Evolutionary conservation across 2,888 invertebrate genomes (phyloP), one percentile per base, ranked within the genome.

Genomic region (Tanypteryx hageni): DNA sequence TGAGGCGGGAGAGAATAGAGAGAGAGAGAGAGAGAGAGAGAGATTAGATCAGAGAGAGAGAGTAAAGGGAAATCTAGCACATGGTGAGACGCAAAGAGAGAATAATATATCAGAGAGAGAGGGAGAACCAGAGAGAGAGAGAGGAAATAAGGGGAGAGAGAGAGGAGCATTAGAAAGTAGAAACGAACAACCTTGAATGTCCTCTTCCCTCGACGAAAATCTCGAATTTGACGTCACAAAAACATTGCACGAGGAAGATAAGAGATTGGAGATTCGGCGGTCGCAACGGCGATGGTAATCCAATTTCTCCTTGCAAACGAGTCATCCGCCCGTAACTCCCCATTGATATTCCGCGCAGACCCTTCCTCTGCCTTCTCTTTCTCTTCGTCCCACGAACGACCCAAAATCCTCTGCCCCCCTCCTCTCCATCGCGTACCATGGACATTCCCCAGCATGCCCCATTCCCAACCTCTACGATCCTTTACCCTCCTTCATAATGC

Each of bases 201-300:
- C 18, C 7, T 44, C n/a, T 83, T 44, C 44, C 44, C 44, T 3
- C 44, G 44, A 44, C 5, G 27, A 18, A 44, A 56, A 82, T 82
- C 57, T 0, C 57, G 83, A 44, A 44, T 64, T 18, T 89, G 89
- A 89, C 89, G 89, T 89, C 89, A 89, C 64, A 64, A 61, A 89
- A 44, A 89, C 89, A 64, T 61, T 61, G 76, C 22, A 27, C 22
- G 10, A 27, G 76, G 27, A 27, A 89, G 44, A 89, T 31, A 44
- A 64, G 31, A 86, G 89, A 89, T 89, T 61, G n/a, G 64, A 89
- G 64, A 89, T 89, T 89, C 89, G 31, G n/a, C 89, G 68, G 89
- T 89, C 58, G 64, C 64, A 44, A 61, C 61, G 64, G 61, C 86
- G 22, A 16, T 58, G 59, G 89, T 68, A 89, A 89, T 89, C 89